A percentile compares a stretch with the other conserved stretches of the same genome.
These are phyloP conservation scores for Hoplodrina blanda DNA, from an alignment of 2,888 invertebrate genomes.

Conservation along the genomic window DNA sequence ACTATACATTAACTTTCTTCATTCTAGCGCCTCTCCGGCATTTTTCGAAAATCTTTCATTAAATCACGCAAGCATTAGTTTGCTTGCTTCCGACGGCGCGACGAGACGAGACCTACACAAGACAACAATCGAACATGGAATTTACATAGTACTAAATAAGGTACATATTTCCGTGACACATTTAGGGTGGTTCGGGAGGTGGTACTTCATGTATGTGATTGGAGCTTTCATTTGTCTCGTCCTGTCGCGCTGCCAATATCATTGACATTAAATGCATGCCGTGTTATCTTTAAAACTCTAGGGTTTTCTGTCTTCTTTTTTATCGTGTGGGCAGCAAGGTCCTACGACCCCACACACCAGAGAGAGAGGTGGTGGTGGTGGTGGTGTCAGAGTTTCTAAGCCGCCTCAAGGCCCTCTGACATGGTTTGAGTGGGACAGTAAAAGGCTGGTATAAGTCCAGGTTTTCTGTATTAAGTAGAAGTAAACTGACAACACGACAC, in stretches of 20 bases:
- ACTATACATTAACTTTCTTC: slow-evolving; percentile 34
- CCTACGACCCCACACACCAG: no score
- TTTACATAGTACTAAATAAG: slow-evolving; percentile 39
- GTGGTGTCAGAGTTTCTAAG: no score
- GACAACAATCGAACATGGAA: slow-evolving; percentile 41
- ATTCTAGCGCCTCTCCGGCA: slow-evolving; percentile 44
- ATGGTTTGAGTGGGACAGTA: no score
- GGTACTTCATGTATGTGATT: slow-evolving; percentile 20
- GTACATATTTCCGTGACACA: slow-evolving; percentile 45
- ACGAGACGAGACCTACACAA: slow-evolving; percentile 51
- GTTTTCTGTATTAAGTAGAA: no score
- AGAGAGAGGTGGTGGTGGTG: no score
- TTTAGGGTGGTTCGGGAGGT: slow-evolving; percentile 30
- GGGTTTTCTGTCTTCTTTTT: no score
- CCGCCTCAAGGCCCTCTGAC: no score
- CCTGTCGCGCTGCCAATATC: slow-evolving; percentile 28
- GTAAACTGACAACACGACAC: no score
- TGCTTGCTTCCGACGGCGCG: slow-evolving; percentile 39
- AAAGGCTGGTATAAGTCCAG: no score
- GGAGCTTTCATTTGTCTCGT: slow-evolving; percentile 21
- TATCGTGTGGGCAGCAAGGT: no score
- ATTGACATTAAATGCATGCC: slow-evolving; percentile 38
- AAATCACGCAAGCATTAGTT: slow-evolving; percentile 47
- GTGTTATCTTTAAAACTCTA: slow-evolving; percentile 1
- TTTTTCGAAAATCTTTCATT: slow-evolving; percentile 27